Evolutionary conservation across 2,888 invertebrate species (phyloP).

Genomic region (Carabus problematicus): DNA sequence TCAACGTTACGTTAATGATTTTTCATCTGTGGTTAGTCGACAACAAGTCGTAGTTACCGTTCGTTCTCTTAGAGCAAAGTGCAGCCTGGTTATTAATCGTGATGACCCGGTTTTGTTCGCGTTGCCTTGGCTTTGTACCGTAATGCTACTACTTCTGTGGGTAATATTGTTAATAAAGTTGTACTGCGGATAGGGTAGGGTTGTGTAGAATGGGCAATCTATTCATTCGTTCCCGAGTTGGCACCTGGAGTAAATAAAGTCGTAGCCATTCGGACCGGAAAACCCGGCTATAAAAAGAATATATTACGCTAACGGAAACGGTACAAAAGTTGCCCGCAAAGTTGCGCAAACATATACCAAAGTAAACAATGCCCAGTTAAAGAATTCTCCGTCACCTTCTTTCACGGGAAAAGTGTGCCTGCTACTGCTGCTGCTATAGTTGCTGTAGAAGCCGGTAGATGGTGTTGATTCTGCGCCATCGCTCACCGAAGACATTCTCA

Average conservation of each 20-base stretch:
- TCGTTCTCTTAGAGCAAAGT: too few relatives aligned
- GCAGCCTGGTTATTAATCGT: too few relatives aligned
- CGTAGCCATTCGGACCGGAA: constrained; percentile 32
- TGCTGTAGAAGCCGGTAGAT: too few relatives aligned
- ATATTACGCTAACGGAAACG: constrained; percentile 37
- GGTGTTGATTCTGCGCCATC: constrained; percentile 15
- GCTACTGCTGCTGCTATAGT: constrained; percentile 1
- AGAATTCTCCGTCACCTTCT: constrained; percentile 8
- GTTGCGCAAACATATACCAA: constrained; percentile 32
- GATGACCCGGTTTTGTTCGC: too few relatives aligned
- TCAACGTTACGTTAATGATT: too few relatives aligned
- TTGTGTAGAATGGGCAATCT: constrained; percentile 7
- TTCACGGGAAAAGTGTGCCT: neutral
- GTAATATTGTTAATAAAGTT: constrained; percentile 33
- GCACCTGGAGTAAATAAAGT: constrained; percentile 38
- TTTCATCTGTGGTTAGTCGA: too few relatives aligned
- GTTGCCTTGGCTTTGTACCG: too few relatives aligned
- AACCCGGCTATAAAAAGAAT: constrained; percentile 40
- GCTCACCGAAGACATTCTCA: constrained; percentile 36
- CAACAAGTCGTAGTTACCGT: too few relatives aligned
- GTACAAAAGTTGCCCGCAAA: constrained; percentile 29
- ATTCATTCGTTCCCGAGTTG: constrained; percentile 34
- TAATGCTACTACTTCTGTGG: neutral
- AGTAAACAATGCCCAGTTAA: constrained; percentile 34
- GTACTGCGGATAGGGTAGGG: neutral